phyloP scores from a whole-genome alignment of 2,888 invertebrate genomes.

The Acholoe squamosa region DNA sequence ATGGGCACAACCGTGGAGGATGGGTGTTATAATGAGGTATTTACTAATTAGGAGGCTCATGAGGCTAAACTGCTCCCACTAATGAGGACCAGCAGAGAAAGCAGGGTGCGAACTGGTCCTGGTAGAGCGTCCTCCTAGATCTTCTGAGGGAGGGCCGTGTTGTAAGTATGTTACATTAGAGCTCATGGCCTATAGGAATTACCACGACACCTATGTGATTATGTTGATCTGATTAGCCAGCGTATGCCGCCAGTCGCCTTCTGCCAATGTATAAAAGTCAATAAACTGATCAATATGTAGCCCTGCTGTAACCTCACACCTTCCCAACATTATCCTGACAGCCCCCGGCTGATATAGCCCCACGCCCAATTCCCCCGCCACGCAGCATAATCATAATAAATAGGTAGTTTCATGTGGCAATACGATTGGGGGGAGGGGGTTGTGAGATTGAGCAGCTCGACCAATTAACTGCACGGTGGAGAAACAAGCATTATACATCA shows the following conservation, averaged over 20 bases:
- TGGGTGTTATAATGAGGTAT: conserved; percentile 17
- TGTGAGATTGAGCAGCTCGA: too few species aligned
- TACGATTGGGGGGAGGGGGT: too few species aligned
- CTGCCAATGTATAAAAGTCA: neutral
- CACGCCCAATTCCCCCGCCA: too few species aligned
- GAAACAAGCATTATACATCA: too few species aligned
- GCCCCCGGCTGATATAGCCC: too few species aligned
- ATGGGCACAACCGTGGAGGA: neutral
- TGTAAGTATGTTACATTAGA: neutral
- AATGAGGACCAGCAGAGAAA: neutral
- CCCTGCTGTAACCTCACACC: too few species aligned
- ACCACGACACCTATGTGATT: neutral
- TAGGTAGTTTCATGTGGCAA: too few species aligned
- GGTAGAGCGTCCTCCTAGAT: neutral
- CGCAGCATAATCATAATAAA: too few species aligned
- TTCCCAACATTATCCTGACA: too few species aligned
- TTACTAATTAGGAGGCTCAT: conserved; percentile 35
- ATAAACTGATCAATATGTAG: neutral
- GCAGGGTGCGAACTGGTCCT: neutral
- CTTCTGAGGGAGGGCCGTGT: neutral
- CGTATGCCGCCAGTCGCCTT: neutral
- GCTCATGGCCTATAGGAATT: neutral
- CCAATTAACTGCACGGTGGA: too few species aligned
- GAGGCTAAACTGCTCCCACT: neutral
- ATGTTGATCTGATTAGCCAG: neutral